Evolutionary conservation across 2,797 vertebrate genomes (phyloP), one percentile per base, ranked within the genome.

Genomic region (Phyllotis vaccarum): DNA sequence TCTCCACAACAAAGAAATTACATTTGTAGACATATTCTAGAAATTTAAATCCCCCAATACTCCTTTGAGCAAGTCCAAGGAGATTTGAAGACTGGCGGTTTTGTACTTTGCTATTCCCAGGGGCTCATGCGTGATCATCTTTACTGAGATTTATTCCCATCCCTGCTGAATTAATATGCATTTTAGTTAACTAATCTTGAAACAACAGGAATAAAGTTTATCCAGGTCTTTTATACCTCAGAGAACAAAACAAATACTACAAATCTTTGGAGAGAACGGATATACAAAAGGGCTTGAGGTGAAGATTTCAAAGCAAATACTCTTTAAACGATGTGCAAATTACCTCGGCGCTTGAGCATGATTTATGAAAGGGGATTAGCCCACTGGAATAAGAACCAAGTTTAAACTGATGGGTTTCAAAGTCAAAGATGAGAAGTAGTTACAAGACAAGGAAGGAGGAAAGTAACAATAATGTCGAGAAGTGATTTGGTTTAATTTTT

Each of bases 221-320:
- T 98, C 97, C 98, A 98, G 98, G 98, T 99, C 98, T 99, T 99
- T 99, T 99, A 99, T 99, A 99, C 98, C 98, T 98, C 98, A 98
- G 98, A 99, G 98, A 99, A 98, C 98, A 99, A 99, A 99, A 99
- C 98, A 99, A 99, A 99, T 99, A 99, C 96, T 98, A 98, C 98
- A 98, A 98, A 98, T 98, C 98, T 99, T 99, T 98, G 97, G 98
- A 98, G 98, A 98, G 97, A 98, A 98, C 98, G 98, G 98, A 98
- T 99, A 99, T 98, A 98, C 98, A 98, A 98, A 98, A 98, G 98
- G 98, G 98, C 98, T 99, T 98, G 98, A 99, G 98, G 99, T 99
- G 98, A 99, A 98, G 98, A 98, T 99, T 99, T 99, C 99, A 99
- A 99, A 99, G 99, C 98, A 99, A 99, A 99, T 98, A 99, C 96